Conservation (phyloP, 2,797 vertebrate species). For the Emys orbicularis region DNA sequence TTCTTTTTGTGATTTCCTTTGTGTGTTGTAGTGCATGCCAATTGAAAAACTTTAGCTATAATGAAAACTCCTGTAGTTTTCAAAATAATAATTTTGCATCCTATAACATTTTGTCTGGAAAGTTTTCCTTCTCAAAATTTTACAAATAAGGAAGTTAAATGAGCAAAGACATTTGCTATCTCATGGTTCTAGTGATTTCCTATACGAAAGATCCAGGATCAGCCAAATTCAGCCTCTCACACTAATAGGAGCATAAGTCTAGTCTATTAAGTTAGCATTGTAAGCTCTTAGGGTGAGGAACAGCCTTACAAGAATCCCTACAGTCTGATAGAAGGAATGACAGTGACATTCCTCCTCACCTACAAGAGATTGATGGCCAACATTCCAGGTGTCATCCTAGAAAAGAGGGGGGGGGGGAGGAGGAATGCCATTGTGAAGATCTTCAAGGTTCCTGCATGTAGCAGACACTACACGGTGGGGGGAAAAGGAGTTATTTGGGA, state of each 20-base stretch:
- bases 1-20: not conserved
- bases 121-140: not conserved
- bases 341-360: not conserved
- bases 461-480: not conserved
- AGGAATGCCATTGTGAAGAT: rapidly evolving
- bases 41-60: not conserved
- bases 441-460: rapidly evolving
- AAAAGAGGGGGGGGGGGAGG: not conserved
- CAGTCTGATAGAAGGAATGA: not conserved
- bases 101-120: not conserved
- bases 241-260: not conserved
- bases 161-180: not conserved
- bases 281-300: not conserved
- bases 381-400: not conserved
- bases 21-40: too few species aligned
- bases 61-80: not conserved
- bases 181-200: not conserved
- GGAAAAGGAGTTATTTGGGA: not conserved
- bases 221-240: not conserved
- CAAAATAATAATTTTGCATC: not conserved
- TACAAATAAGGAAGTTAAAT: not conserved
- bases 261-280: not conserved
- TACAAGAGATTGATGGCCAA: not conserved
- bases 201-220: not conserved
- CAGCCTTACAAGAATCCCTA: not conserved